phyloP scores from a whole-genome alignment of 2,888 invertebrate species.

The Pammene aurita region DNA sequence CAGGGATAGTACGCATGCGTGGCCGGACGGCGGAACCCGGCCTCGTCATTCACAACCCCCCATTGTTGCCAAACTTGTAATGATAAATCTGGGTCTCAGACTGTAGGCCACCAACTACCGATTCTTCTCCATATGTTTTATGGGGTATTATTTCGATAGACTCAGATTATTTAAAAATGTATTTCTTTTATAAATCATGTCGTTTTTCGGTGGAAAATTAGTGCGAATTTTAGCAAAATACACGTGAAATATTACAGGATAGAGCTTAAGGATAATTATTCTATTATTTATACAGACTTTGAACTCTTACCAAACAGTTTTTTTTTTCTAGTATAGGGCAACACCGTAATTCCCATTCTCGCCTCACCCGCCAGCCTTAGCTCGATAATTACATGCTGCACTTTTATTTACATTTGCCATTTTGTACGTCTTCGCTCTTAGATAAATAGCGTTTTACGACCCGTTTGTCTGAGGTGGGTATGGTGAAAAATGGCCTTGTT shows the following conservation, averaged over 20 bases:
- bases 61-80: conserved; percentile 13
- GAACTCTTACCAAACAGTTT: neutral
- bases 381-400: conserved; percentile 49
- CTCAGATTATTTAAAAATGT: no score
- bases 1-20: conserved; percentile 35
- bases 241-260: no score
- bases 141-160: neutral
- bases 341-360: neutral
- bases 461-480: conserved; percentile 2
- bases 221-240: no score
- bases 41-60: conserved; percentile 60
- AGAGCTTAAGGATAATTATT: no score
- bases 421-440: conserved; percentile 18
- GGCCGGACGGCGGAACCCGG: conserved; percentile 51
- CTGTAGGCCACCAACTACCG: no score
- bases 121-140: no score
- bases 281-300: no score
- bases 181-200: no score
- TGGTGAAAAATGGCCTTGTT: conserved; percentile 13
- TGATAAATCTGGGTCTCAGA: neutral
- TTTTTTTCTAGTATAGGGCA: conserved; percentile 40
- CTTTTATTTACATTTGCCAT: conserved; percentile 54
- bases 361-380: conserved; percentile 42
- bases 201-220: no score
- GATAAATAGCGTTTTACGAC: conserved; percentile 25